phyloP scores from a whole-genome alignment of 2,888 invertebrate genomes.

The Ennomos quercinarius region DNA sequence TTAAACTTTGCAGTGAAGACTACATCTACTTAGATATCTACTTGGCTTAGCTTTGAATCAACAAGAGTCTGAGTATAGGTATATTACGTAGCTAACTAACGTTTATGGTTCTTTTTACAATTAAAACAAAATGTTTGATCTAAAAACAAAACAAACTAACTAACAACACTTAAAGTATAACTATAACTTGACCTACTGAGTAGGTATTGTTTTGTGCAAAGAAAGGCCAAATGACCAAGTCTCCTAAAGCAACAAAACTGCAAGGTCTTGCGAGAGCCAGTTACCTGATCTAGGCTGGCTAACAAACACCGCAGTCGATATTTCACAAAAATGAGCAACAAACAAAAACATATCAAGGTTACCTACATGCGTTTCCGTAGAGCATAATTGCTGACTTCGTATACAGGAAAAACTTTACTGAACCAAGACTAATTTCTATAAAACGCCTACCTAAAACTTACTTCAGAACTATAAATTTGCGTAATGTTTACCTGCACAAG shows the following conservation, averaged over 20 bases:
- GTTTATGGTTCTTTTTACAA: too few relatives aligned
- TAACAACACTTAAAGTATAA: too few relatives aligned
- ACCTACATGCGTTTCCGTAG: slow-evolving; percentile 46
- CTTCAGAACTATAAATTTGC: slow-evolving; percentile 16
- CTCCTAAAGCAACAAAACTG: slow-evolving; percentile 49
- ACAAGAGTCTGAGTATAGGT: too few relatives aligned
- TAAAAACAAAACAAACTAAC: too few relatives aligned
- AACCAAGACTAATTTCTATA: slow-evolving; percentile 32
- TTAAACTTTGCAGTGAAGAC: too few relatives aligned
- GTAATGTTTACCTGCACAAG: slow-evolving; percentile 18
- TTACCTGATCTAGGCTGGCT: slow-evolving; percentile 43
- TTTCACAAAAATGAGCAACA: slow-evolving; percentile 44
- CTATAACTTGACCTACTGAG: slow-evolving; percentile 33
- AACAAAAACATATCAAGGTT: slow-evolving; percentile 50
- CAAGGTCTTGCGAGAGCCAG: slow-evolving; percentile 66
- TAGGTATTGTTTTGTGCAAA: slow-evolving; percentile 53
- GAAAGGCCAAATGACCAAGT: slow-evolving; percentile 54
- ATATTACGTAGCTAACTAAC: too few relatives aligned
- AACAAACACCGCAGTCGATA: slow-evolving; percentile 43
- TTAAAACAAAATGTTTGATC: too few relatives aligned
- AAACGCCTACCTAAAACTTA: slow-evolving; percentile 29
- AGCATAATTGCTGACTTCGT: slow-evolving; percentile 35
- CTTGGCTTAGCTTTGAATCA: too few relatives aligned
- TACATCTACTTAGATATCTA: too few relatives aligned
- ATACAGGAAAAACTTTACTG: slow-evolving; percentile 38